Evolutionary conservation across 2,888 invertebrate species (phyloP).

Genomic region (Epinotia bilunana): DNA sequence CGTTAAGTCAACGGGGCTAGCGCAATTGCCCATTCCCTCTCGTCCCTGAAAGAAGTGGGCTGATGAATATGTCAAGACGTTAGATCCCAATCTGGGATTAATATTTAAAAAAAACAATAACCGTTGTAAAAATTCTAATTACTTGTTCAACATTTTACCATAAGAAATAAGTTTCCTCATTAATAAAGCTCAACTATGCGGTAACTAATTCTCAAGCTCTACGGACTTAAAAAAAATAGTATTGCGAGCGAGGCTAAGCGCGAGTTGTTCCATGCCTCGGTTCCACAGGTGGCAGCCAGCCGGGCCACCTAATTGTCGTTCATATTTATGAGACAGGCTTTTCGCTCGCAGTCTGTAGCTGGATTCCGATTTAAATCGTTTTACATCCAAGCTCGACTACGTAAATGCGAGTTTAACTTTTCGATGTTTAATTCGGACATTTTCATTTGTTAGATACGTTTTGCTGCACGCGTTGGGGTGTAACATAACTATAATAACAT

Average conservation of each 20-base stretch:
- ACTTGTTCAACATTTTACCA: background rate
- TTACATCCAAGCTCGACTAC: constrained; percentile 49
- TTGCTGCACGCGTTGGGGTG: background rate
- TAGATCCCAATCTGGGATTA: background rate
- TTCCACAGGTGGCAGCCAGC: constrained; percentile 66
- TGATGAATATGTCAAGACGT: too few relatives aligned
- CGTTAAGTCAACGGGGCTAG: too few relatives aligned
- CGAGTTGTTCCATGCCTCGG: constrained; percentile 13
- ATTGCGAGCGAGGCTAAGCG: constrained; percentile 23
- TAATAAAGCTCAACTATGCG: constrained; percentile 11
- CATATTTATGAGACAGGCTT: constrained; percentile 68
- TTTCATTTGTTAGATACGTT: constrained; percentile 29
- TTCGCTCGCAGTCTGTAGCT: constrained; percentile 51
- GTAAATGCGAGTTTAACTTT: constrained; percentile 49
- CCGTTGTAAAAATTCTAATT: background rate
- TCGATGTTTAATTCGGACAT: constrained; percentile 43
- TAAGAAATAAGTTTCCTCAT: background rate
- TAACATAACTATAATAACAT: background rate
- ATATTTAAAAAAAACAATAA: background rate
- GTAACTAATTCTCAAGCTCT: constrained; percentile 2
- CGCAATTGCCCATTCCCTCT: too few relatives aligned
- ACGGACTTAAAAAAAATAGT: constrained; percentile 4
- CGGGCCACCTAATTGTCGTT: constrained; percentile 64
- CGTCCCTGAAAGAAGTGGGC: too few relatives aligned
- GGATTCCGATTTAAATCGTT: constrained; percentile 53